Percentiles rank a stretch among this genome's conserved stretches.
These are phyloP conservation scores for Aphelinus atriplicis DNA, from an alignment of 1,140 invertebrate genomes.

Conservation along the genomic window DNA sequence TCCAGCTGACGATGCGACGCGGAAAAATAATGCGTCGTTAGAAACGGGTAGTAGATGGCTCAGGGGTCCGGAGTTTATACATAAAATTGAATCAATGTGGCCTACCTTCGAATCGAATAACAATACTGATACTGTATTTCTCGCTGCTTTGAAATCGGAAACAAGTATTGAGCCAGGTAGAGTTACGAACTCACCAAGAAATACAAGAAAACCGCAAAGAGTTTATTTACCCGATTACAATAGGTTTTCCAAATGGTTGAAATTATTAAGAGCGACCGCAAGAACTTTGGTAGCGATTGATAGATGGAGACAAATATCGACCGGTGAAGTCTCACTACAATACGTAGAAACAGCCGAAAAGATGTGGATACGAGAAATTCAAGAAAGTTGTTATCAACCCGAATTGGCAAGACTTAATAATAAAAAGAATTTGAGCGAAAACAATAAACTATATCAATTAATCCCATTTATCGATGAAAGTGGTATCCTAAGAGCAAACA, in stretches of 20 bases:
- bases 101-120: neutral
- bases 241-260: neutral
- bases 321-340: neutral
- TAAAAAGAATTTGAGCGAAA: neutral
- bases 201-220: neutral
- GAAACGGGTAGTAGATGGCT: slow-evolving; percentile 10
- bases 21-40: neutral
- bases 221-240: neutral
- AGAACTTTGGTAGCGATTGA: neutral
- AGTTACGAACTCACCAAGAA: no score
- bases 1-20: neutral
- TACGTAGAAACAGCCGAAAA: neutral
- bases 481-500: neutral
- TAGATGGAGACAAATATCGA: neutral
- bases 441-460: neutral
- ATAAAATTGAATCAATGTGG: neutral
- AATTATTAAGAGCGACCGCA: neutral
- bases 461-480: neutral
- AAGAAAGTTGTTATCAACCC: neutral
- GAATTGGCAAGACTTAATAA: neutral
- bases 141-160: neutral
- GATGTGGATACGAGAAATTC: neutral
- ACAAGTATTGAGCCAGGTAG: neutral
- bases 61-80: neutral
- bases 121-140: neutral